Percentiles rank a stretch among this genome's conserved stretches.
Conservation (phyloP, 2,888 invertebrate genomes). For the Chaitophorus viminalis region DNA sequence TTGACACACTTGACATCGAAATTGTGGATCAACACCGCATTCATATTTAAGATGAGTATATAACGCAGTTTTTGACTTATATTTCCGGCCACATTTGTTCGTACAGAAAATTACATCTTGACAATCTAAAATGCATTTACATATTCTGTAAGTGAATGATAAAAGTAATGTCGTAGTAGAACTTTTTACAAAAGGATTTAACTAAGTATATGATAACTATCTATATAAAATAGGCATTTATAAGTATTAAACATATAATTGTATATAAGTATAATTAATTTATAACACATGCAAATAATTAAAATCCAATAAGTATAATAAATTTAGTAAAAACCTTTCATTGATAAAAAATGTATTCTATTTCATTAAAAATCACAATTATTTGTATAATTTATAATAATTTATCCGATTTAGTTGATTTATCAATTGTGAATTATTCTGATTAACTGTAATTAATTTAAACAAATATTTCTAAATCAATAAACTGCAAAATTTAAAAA, state of each 20-base stretch:
- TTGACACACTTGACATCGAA: slow-evolving; percentile 66
- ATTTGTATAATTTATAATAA: background rate
- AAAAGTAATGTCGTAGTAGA: background rate
- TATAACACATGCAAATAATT: slow-evolving; percentile 26
- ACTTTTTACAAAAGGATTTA: background rate
- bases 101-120: slow-evolving; percentile 57
- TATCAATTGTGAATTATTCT: too few relatives aligned
- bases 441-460: too few relatives aligned
- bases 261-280: background rate
- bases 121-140: slow-evolving; percentile 40
- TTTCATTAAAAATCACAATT: background rate
- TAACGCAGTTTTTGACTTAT: slow-evolving; percentile 63
- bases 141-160: slow-evolving; percentile 6
- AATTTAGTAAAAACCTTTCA: background rate
- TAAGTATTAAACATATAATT: background rate
- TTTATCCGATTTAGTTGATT: too few relatives aligned
- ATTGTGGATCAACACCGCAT: slow-evolving; percentile 66
- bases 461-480: background rate
- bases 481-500: background rate
- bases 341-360: background rate
- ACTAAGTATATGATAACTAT: background rate
- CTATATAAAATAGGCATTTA: background rate
- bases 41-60: slow-evolving; percentile 64
- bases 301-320: background rate
- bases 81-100: slow-evolving; percentile 63